Base-by-base conservation (phyloP, 2,113 vertebrate genomes). In the Tetraodon nigroviridis region DNA sequence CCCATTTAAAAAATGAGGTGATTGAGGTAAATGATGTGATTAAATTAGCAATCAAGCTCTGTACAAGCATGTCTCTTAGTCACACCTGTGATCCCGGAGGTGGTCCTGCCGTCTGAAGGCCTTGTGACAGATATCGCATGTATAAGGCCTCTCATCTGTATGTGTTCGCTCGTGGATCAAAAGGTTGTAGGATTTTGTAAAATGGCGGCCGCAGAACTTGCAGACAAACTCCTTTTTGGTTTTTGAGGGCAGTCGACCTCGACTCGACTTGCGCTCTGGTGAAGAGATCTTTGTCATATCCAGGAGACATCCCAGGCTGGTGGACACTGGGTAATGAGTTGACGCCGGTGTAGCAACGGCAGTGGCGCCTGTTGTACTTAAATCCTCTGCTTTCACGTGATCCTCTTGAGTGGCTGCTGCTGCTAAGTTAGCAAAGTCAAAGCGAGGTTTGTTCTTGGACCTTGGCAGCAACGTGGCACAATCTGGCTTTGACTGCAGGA, bases 171-270 rank as follows among this genome's bases (percentile, higher is more conserved):
- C 97, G 0, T 99, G 97, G 75, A 99, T 99, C 75, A 99, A 87
- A 67, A 99, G 93, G 82, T 99, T 99, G 85, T 99, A 99, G 48
- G 97, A 99, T 85, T 99, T 99, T 42, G 97, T 99, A 84, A 99
- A 99, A 86, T 98, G 96, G 15, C 97, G 93, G 59, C 95, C 96
- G 19, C 97, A 99, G 85, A 99, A 99, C 85, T 98, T 99, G 89
- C 97, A 99, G 63, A 99, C 94, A 32, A 99, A 99, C 76, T 99
- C 97, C 83, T 99, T 99, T 90, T 98, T 99, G 80, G 96, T 98
- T 89, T 98, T 99, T 60, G 96, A 98, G 0, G 96, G 96, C 74
- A 98, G 88, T 17, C 97, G 91, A 51, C 97, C 97, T 3, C 95
- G 87, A 0, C 92, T 94, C 42, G 96, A 94, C 84, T 98, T 98